Evolutionary conservation across 2,888 invertebrate genomes (phyloP).

Genomic region (Tipula confusa): DNA sequence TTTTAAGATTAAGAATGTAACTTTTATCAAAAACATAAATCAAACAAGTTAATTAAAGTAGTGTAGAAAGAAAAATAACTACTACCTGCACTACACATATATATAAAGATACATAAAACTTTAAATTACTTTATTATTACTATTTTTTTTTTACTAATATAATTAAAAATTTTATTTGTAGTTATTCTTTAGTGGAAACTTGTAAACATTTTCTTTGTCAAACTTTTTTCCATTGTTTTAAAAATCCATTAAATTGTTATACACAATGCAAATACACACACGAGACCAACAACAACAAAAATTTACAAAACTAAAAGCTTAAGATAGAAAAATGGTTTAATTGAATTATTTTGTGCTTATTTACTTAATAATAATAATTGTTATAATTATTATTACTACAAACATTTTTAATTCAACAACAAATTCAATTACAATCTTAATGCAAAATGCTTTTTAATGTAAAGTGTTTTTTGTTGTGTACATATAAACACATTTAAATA

Average conservation of each 20-base stretch:
- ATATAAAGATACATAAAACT: too few relatives aligned
- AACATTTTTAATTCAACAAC: neutral
- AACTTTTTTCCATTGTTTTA: neutral
- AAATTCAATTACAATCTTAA: neutral
- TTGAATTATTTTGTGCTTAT: neutral
- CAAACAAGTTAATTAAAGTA: too few relatives aligned
- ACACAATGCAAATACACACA: neutral
- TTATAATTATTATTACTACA: neutral
- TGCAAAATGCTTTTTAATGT: conserved; percentile 12
- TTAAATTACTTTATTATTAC: neutral
- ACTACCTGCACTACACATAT: too few relatives aligned
- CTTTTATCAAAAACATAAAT: neutral
- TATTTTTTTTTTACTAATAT: neutral
- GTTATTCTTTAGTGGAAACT: neutral
- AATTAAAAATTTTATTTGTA: neutral
- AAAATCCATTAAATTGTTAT: neutral
- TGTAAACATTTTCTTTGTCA: neutral
- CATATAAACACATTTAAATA: neutral
- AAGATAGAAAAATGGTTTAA: neutral
- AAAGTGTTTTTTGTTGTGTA: neutral
- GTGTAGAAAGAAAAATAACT: neutral
- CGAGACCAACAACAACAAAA: neutral
- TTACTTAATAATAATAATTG: neutral
- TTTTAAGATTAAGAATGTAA: too few relatives aligned
- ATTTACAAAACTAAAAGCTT: neutral